Base-by-base conservation (phyloP, 2,797 vertebrate species). In the Semotilus atromaculatus region DNA sequence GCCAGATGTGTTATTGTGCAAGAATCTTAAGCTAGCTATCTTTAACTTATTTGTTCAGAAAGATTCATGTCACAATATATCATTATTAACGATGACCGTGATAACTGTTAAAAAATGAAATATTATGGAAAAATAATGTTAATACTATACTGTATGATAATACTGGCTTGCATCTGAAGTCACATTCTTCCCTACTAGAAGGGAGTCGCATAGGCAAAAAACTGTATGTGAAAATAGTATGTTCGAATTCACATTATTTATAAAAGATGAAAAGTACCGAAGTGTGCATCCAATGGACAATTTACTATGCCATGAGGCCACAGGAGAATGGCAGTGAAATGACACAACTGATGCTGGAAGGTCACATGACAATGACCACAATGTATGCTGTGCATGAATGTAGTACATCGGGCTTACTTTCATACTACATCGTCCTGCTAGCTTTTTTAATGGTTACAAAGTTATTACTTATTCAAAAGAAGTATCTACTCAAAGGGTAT, bases 1-100 rank as follows among this genome's bases (percentile, higher is more conserved):
- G 36, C 55, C 55, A 62, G 36, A 26, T 77, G n/a, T 7, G n/a
- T 19, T 77, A 77, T 43, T 77, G 55, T 77, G 16, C n/a, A 77
- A 43, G 23, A 40, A 26, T 40, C 31, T 21, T 38, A 38, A 67
- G 18, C 64, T 21, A 67, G 64, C 31, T 21, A 68, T 19, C 14
- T 34, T 62, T 14, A 13, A 18, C 5, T 66, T 34, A 66, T 34
- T 66, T 34, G 62, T 66, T 31, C 62, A 34, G 3, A 36, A 10
- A 11, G 9, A 38, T 38, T 21, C 1, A 38, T 38, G 66, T 36
- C 66, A 36, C 8, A 36, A 21, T 67, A 16, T 62, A 16, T 6
- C 26, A 7, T 64, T 64, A 64, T 64, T 62, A 64, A 31, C 14
- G 6, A 29, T 62, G 26, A 60, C 11, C 2, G 13, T 6, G 58